phyloP scores from a whole-genome alignment of 2,113 vertebrate species.

The Syrmaticus mikado region DNA sequence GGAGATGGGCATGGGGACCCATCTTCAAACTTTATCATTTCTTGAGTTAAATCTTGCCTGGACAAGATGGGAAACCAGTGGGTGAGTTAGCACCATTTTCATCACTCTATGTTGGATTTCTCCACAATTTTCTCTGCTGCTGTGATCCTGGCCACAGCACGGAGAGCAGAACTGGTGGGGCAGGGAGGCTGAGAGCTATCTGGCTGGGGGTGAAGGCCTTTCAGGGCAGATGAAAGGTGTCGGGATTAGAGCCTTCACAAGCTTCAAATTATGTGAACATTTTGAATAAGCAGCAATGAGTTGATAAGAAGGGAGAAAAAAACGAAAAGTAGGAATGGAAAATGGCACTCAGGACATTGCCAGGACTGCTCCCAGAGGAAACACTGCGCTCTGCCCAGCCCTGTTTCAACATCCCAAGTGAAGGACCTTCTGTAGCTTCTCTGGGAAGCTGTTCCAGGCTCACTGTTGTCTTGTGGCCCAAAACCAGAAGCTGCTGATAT shows the following conservation, averaged over 20 bases:
- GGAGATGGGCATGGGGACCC: neutral
- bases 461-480: neutral
- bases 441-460: neutral
- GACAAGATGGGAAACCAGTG: neutral
- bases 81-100: neutral
- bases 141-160: neutral
- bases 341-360: accelerated
- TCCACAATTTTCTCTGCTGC: neutral
- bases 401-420: accelerated
- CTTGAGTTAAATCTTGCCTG: neutral
- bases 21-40: neutral
- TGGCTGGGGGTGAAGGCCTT: neutral
- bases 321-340: neutral
- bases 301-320: neutral
- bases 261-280: neutral
- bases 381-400: accelerated
- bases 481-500: neutral
- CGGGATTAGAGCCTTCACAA: neutral
- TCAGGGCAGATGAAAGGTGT: neutral
- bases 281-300: neutral
- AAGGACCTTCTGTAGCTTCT: neutral
- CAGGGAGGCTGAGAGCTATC: neutral
- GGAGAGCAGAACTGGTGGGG: neutral
- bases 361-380: neutral
- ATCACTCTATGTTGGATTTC: neutral